Evolutionary conservation across 2,888 invertebrate genomes (phyloP).

Genomic region (Tortricodes alternella): DNA sequence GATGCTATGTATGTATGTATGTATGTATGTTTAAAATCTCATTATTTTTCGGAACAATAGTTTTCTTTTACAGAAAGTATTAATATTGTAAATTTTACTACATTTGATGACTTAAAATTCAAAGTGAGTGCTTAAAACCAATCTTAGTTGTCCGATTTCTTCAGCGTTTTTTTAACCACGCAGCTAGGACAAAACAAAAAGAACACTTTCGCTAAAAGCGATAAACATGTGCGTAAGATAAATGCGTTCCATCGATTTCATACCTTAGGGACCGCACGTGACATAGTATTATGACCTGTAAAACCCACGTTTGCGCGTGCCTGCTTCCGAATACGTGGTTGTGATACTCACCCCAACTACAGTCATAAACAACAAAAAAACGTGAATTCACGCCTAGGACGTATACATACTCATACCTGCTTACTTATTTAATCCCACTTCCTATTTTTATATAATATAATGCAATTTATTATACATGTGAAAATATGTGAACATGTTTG

Average conservation of each 20-base stretch:
- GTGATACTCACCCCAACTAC: constrained; percentile 16
- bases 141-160: too few species aligned
- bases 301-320: constrained; percentile 21
- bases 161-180: not conserved
- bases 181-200: not conserved
- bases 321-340: constrained; percentile 11
- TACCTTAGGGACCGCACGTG: constrained; percentile 29
- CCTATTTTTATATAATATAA: too few species aligned
- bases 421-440: too few species aligned
- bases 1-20: too few species aligned
- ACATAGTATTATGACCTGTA: constrained; percentile 21
- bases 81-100: too few species aligned
- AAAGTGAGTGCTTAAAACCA: too few species aligned
- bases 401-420: too few species aligned
- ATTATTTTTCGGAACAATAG: too few species aligned
- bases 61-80: too few species aligned
- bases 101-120: too few species aligned
- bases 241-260: constrained; percentile 27
- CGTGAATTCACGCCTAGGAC: not conserved
- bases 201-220: constrained; percentile 4
- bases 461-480: not conserved
- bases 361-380: constrained; percentile 11
- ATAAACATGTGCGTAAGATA: constrained; percentile 29
- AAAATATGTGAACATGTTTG: too few species aligned
- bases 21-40: too few species aligned